Base-by-base conservation (phyloP, 53 echinoderm and acorn worm genomes). In the Paracentrotus lividus region DNA sequence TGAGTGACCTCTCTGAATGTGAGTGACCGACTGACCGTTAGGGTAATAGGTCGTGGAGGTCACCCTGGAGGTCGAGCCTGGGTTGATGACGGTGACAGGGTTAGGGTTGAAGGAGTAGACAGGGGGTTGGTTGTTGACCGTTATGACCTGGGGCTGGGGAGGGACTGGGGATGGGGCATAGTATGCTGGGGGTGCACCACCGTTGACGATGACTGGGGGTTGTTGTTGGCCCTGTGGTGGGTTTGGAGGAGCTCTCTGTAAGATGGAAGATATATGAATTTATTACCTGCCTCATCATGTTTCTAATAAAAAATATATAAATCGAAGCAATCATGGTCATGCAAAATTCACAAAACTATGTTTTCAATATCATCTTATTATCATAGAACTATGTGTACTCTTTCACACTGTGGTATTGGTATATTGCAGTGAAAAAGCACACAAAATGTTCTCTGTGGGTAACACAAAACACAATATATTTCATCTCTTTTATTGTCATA, bases 11-110 rank as follows among this genome's bases (percentile, higher is more conserved):
- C 72, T 45, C 21, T 67, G 52, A 32, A 90, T 54, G 0, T 47
- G n/a, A 44, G 51, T 90, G 69, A 90, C 90, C 75, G 90, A 29
- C 6, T 72, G 90, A 55, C 90, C 90, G 18, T 72, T 55, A 10
- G 45, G 47, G 54, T 90, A 51, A 75, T 90, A 90, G 31, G 90
- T 90, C 3, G 90, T 90, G 16, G 90, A 90, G 32, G 90, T 90
- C 47, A 90, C 90, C n/a, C 90, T 42, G 69, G 90, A 90, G 1
- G 90, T 38, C 23, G 51, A 49, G 16, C 90, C 69, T 0, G 90
- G 90, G 1, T 23, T 72, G 47, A 90, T 52, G 6, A 90, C 68
- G 72, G 90, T 90, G 45, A 90, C 75, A 23, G 60, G 89, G 34
- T 49, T 1, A 20, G 90, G 29, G 47, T 67, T 45, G 68, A 34